A percentile compares a stretch with the other conserved stretches of the same genome.
These are phyloP conservation scores for Rissa tridactyla DNA, from an alignment of 2,113 vertebrate species.

Conservation along the genomic window DNA sequence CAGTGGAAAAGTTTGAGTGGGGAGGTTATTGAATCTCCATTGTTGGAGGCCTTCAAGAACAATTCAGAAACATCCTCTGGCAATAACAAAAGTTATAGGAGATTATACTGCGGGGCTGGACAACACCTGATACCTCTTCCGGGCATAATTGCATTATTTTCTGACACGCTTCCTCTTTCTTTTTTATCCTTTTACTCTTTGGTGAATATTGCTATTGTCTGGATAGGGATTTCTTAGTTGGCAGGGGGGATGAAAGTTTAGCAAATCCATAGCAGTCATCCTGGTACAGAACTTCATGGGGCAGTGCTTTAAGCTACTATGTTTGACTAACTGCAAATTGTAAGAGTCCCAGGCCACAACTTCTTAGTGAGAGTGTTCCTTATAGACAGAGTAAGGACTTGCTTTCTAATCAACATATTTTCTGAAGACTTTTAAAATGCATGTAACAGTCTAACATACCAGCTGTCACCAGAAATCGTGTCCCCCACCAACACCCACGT, in stretches of 20 bases:
- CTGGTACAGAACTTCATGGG: neutral
- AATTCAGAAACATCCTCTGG: neutral
- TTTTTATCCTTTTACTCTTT: neutral
- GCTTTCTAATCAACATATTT: conserved; percentile 29
- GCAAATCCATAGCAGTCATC: neutral
- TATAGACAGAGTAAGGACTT: neutral
- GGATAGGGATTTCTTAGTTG: neutral
- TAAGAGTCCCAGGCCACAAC: neutral
- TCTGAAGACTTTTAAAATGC: conserved; percentile 32
- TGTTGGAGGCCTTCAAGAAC: neutral
- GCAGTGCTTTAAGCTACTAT: neutral
- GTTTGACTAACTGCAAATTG: neutral
- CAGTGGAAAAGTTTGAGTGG: neutral
- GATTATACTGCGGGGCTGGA: neutral
- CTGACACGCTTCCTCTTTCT: neutral
- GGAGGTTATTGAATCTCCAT: neutral
- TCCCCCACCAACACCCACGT: neutral
- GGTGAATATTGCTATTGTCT: neutral
- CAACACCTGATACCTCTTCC: neutral
- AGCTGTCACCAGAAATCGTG: conserved; percentile 44
- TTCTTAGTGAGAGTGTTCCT: neutral
- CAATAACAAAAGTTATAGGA: neutral
- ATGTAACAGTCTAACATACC: conserved; percentile 40
- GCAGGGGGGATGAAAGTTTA: neutral
- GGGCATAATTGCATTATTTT: neutral